Conservation (phyloP, 2,797 vertebrate genomes). For the Cuniculus paca region DNA sequence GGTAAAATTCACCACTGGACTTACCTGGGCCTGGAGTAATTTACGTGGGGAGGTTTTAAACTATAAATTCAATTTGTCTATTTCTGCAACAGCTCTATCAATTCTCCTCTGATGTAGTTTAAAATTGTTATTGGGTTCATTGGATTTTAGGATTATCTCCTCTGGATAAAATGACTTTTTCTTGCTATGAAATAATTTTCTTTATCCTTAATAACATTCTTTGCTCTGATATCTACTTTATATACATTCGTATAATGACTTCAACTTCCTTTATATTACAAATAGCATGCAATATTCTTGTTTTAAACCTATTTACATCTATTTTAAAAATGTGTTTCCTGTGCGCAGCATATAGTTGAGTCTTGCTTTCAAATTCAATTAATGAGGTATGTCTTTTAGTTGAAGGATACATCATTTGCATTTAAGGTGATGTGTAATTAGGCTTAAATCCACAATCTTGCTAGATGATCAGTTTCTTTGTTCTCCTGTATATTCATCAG, state of each 20-base stretch:
- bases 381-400: not conserved
- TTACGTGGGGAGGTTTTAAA: not conserved
- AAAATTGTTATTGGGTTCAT: not conserved
- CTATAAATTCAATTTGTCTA: not conserved
- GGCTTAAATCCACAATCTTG: not conserved
- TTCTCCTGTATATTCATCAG: not conserved
- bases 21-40: not conserved
- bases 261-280: not conserved
- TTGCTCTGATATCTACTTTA: constrained; percentile 14
- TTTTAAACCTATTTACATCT: not conserved
- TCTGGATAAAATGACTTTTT: constrained; percentile 20
- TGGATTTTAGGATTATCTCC: not conserved
- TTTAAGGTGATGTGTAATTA: not conserved
- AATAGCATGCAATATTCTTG: constrained; percentile 26
- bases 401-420: not conserved
- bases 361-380: constrained; percentile 47
- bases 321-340: constrained; percentile 37
- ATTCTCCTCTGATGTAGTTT: not conserved
- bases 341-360: not conserved
- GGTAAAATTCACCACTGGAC: not conserved
- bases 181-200: constrained; percentile 6
- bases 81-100: constrained; percentile 5
- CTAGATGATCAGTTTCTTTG: not conserved
- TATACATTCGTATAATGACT: not conserved
- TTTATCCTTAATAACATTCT: not conserved